phyloP scores from a whole-genome alignment of 2,888 invertebrate species.

The Leuctra nigra region DNA sequence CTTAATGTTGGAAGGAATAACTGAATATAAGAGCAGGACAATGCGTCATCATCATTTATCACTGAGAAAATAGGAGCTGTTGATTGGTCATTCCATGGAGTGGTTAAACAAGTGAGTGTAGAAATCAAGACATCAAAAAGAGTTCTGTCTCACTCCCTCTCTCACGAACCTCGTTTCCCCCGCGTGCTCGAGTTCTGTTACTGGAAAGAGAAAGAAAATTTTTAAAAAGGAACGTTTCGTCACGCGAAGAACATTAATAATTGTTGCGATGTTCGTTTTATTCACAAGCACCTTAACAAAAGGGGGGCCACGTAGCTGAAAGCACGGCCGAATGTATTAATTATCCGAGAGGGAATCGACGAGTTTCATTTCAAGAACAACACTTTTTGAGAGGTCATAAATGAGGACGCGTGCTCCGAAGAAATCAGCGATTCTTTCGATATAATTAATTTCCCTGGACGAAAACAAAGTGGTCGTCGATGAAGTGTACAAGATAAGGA shows the following conservation, averaged over 20 bases:
- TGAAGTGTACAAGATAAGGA: too few relatives aligned
- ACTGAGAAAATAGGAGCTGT: conserved; percentile 5
- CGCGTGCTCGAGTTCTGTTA: too few relatives aligned
- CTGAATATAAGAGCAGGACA: too few relatives aligned
- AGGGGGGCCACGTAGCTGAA: conserved; percentile 1
- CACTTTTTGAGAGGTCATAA: too few relatives aligned
- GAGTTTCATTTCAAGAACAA: too few relatives aligned
- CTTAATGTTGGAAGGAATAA: background rate
- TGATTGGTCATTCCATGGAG: conserved; percentile 14
- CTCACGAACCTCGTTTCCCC: background rate
- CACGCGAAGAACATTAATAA: conserved; percentile 14
- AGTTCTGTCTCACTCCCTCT: conserved; percentile 1
- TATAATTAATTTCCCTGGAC: too few relatives aligned
- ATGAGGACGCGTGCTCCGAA: too few relatives aligned
- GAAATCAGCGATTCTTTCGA: too few relatives aligned
- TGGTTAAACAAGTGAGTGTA: conserved; percentile 7
- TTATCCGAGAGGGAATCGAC: background rate
- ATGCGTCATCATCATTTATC: conserved; percentile 10
- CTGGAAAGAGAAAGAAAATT: conserved; percentile 16
- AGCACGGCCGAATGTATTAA: conserved; percentile 1
- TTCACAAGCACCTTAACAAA: background rate
- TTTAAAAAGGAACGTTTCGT: conserved; percentile 12
- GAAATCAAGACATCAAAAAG: conserved; percentile 18
- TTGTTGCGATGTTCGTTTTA: conserved; percentile 7
- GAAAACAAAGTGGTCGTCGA: too few relatives aligned